Percentiles rank a stretch among this genome's conserved stretches.
Conservation (phyloP, 2,797 vertebrate genomes). For the Pangasius larnaudii region DNA sequence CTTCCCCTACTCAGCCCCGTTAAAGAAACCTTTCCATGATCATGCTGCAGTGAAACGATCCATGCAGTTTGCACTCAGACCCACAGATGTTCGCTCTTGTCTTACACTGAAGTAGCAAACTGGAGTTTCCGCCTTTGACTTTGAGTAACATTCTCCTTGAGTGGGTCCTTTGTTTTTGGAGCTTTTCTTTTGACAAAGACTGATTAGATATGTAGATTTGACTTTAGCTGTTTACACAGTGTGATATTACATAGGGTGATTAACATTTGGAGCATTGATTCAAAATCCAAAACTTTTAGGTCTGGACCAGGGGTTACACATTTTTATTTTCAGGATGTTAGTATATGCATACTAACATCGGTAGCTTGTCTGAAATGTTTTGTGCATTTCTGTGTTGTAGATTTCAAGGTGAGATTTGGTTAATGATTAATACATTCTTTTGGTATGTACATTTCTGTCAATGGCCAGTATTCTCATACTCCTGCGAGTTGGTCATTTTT, state of each 20-base stretch:
- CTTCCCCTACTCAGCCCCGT: neutral
- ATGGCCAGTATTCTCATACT: neutral
- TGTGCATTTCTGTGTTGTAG: neutral
- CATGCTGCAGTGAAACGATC: neutral
- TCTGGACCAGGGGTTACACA: too few species aligned
- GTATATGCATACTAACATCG: neutral
- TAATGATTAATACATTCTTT: neutral
- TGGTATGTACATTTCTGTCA: neutral
- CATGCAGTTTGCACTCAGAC: neutral
- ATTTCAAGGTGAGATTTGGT: neutral
- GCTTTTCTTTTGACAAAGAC: neutral
- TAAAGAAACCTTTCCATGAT: neutral
- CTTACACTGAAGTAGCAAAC: neutral
- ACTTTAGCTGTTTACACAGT: neutral
- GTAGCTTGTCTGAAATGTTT: neutral
- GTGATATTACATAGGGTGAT: neutral
- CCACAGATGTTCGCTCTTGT: neutral
- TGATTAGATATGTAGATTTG: conserved; percentile 11
- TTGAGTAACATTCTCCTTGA: neutral
- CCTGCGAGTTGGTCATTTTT: neutral
- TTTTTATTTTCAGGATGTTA: neutral
- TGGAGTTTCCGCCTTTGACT: neutral
- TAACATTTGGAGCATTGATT: neutral
- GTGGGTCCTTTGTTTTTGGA: conserved; percentile 10
- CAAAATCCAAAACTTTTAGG: neutral